Base-by-base conservation (phyloP, 2,888 invertebrate genomes). In the Stenolophus ochropezus region DNA sequence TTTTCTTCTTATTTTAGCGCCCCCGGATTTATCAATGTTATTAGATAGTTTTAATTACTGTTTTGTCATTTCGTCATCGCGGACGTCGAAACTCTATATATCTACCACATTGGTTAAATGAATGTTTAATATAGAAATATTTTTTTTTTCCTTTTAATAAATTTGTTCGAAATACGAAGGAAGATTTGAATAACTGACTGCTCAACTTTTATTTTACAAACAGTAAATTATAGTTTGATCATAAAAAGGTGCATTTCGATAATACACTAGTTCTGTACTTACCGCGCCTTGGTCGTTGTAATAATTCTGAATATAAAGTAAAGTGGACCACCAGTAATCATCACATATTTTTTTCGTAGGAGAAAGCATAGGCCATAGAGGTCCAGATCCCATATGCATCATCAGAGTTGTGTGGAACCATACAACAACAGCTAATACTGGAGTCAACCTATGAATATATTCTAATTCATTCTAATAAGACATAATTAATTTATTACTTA, bases 221-320 rank as follows among this genome's bases (percentile, higher is more conserved):
- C n/a, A n/a, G n/a, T n/a, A n/a, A n/a, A n/a, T n/a, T n/a, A n/a
- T n/a, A n/a, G n/a, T n/a, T n/a, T n/a, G n/a, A n/a, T n/a, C n/a
- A n/a, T n/a, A n/a, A n/a, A n/a, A n/a, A n/a, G n/a, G n/a, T n/a
- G n/a, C n/a, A n/a, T n/a, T n/a, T n/a, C n/a, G n/a, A n/a, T n/a
- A 1, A 6, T 2, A 11, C 33, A 8, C 4, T 8, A n/a, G n/a
- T 8, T 42, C 1, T 42, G 11, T 42, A 42, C 8, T 11, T 80
- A 80, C 80, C 61, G 58, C 58, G n/a, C 18, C 16, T 21, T 33
- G 11, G 3, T 33, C 2, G 42, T 86, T 86, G 61, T 86, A 83
- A 76, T 88, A 89, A 82, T 88, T 88, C 80, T 90, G 89, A 23
- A 89, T 84, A 83, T 89, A 88, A 0, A 90, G 82, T n/a, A 90